Percentiles rank a stretch among this genome's conserved stretches.
phyloP scores from a whole-genome alignment of 2,797 vertebrate genomes.

The Antennarius maculatus region DNA sequence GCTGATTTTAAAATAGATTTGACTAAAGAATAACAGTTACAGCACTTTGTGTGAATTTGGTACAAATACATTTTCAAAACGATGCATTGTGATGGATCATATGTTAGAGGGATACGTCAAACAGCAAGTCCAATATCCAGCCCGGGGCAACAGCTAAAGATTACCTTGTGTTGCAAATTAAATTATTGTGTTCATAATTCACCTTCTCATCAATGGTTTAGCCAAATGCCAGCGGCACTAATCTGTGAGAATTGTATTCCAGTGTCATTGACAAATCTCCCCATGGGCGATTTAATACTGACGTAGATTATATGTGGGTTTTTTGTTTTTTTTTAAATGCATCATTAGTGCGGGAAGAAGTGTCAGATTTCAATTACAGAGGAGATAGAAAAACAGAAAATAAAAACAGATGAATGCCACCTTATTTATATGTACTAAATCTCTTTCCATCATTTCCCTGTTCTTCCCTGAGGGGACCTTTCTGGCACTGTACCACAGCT shows the following conservation, averaged over 20 bases:
- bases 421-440: slow-evolving; percentile 39
- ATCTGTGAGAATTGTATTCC: slow-evolving; percentile 18
- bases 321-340: slow-evolving; percentile 1
- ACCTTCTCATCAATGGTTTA: not conserved
- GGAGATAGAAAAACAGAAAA: slow-evolving; percentile 24
- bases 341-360: slow-evolving; percentile 26
- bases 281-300: slow-evolving; percentile 3
- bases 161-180: not conserved
- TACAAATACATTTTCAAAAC: not conserved
- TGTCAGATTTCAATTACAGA: slow-evolving; percentile 52
- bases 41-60: too few relatives aligned
- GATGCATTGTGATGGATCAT: not conserved
- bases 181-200: not conserved
- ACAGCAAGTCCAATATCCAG: not conserved
- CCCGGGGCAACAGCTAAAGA: not conserved
- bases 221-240: not conserved
- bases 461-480: slow-evolving; percentile 32
- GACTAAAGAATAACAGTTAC: too few relatives aligned
- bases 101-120: not conserved
- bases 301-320: slow-evolving; percentile 19
- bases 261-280: slow-evolving; percentile 3
- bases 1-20: too few relatives aligned
- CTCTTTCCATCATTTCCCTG: slow-evolving; percentile 20
- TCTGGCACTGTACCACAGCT: slow-evolving; percentile 33
- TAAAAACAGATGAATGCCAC: slow-evolving; percentile 37